Conservation (phyloP, 1,140 invertebrate genomes). For the Probaryconus sp. region DNA sequence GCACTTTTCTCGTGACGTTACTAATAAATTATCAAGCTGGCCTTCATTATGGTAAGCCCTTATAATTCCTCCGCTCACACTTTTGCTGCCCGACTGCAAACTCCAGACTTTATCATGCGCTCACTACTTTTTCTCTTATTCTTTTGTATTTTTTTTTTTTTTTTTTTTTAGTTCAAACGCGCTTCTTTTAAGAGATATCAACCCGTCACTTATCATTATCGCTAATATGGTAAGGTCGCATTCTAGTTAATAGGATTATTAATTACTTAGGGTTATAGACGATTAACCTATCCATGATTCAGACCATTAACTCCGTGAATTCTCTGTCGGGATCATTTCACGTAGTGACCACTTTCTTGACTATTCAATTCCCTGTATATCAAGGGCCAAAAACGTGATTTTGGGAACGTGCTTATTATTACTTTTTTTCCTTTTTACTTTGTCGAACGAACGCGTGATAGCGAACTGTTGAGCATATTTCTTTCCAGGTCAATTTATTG, state of each 20-base stretch:
- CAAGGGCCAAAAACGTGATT: not conserved
- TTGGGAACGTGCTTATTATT: not conserved
- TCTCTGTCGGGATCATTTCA: not conserved
- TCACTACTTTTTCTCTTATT: no score
- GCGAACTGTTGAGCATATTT: no score
- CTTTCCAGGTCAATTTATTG: no score
- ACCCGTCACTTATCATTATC: no score
- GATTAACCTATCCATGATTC: constrained; percentile 30
- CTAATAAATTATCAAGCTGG: constrained; percentile 2
- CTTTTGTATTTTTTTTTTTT: no score
- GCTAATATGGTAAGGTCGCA: no score
- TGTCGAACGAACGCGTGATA: no score
- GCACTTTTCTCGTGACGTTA: not conserved
- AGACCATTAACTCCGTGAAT: constrained; percentile 12
- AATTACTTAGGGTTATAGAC: constrained; percentile 18
- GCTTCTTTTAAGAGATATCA: no score
- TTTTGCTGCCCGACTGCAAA: no score
- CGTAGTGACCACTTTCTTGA: constrained; percentile 13
- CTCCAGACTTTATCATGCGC: no score
- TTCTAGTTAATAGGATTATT: no score
- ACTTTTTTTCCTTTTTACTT: not conserved
- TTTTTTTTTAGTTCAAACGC: no score
- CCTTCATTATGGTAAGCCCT: constrained; percentile 5
- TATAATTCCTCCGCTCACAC: not conserved
- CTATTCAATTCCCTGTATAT: constrained; percentile 1